Evolutionary conservation across 2,888 invertebrate genomes (phyloP).

Genomic region (Eutolmus rufibarbis): DNA sequence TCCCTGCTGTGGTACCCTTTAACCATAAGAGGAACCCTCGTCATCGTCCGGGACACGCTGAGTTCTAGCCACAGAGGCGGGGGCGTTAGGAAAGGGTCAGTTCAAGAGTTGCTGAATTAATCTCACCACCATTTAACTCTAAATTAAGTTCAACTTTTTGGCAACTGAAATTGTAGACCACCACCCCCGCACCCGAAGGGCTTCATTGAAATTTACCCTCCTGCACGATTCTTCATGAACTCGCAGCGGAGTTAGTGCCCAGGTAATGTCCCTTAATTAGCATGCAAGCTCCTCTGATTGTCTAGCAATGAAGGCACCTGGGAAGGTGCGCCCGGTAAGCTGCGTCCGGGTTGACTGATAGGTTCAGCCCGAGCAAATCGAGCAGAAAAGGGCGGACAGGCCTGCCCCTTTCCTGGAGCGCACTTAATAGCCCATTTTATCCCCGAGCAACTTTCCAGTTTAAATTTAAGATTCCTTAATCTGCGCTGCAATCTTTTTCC

Average conservation of each 20-base stretch:
- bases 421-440: background rate
- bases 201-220: background rate
- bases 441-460: background rate
- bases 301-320: background rate
- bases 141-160: conserved; percentile 18
- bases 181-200: background rate
- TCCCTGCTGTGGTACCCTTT: background rate
- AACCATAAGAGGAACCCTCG: background rate
- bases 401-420: background rate
- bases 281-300: conserved; percentile 21
- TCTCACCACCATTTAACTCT: conserved; percentile 10
- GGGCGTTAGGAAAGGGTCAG: background rate
- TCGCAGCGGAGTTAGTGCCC: background rate
- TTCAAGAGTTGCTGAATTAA: background rate
- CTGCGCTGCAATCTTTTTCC: background rate
- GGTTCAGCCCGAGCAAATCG: background rate
- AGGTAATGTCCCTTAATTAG: background rate
- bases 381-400: background rate
- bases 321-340: background rate
- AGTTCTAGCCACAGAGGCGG: background rate
- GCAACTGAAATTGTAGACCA: background rate
- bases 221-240: background rate
- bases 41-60: background rate
- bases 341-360: background rate
- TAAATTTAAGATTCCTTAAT: background rate